Conservation (phyloP, 2,888 invertebrate genomes). For the Leptopilina syphax region DNA sequence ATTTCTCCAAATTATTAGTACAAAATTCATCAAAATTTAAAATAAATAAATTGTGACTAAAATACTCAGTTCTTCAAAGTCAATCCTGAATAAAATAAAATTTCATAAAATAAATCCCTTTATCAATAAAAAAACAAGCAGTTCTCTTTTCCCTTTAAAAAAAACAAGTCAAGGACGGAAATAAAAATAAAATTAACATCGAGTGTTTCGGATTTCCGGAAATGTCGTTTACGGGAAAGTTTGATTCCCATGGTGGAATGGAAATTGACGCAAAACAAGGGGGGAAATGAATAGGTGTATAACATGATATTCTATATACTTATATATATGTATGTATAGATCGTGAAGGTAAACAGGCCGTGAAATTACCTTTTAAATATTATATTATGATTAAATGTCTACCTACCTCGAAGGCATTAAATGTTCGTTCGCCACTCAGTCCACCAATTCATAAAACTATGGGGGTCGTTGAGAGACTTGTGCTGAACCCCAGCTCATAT, state of each 20-base stretch:
- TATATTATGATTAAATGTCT: constrained; percentile 77
- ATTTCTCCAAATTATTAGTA: too few relatives aligned
- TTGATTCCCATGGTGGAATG: constrained; percentile 58
- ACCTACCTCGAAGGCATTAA: constrained; percentile 72
- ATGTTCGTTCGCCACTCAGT: constrained; percentile 66
- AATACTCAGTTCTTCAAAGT: too few relatives aligned
- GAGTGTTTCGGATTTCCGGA: constrained; percentile 48
- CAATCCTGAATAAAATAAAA: too few relatives aligned
- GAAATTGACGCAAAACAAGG: constrained; percentile 30
- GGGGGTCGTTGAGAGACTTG: constrained; percentile 65
- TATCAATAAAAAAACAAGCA: too few relatives aligned
- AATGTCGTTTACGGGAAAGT: constrained; percentile 54
- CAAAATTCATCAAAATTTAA: too few relatives aligned
- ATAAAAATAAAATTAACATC: too few relatives aligned
- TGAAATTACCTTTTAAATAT: constrained; percentile 78
- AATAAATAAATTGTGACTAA: too few relatives aligned
- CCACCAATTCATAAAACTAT: constrained; percentile 65
- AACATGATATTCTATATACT: constrained; percentile 43
- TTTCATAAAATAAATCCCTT: too few relatives aligned
- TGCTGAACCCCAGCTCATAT: constrained; percentile 61
- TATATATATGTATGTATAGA: constrained; percentile 52
- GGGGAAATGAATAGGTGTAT: constrained; percentile 54
- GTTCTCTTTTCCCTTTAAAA: too few relatives aligned
- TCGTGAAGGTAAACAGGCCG: constrained; percentile 74
- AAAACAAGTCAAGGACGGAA: background rate